Base-by-base conservation (phyloP, 37 sponge, comb jelly and placozoan genomes). In the Aplysina aerophoba region DNA sequence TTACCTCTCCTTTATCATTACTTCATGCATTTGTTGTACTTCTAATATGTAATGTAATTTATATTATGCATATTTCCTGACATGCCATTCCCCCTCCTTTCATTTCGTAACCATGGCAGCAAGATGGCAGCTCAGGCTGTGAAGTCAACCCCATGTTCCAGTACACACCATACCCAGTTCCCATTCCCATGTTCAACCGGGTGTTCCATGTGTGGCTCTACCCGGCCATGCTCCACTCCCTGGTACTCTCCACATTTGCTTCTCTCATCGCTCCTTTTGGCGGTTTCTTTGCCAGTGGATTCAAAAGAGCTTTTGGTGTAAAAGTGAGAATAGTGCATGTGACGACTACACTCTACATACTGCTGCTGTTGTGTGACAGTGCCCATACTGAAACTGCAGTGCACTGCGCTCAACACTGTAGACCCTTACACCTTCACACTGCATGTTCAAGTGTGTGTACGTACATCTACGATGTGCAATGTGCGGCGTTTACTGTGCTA, bases 261-360 rank as follows among this genome's bases (percentile, higher is more conserved):
- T 98, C 99, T 21, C 80, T 96, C 81, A 94, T 98, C 56, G 99
- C 99, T 77, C 99, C 99, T 34, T 98, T 98, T 84, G 99, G 99
- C 22, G 99, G 99, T 30, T 98, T 98, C 94, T 96, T 98, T 89
- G 99, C 99, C 39, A 95, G 95, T 35, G 99, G 99, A 19, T 96
- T 98, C 86, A 98, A 98, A 60, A 83, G 99, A 60, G 99, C 99
- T 15, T 98, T 98, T 74, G 83, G 93, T 69, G 44, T 98, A 39
- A 98, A 98, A 88, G 96, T 96, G 64, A 37, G 63, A 1, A 21
- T 3, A n/a, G n/a, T 74, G 4, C 55, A 8, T 24, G 40, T 24
- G 20, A 24, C 5, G 19, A 50, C 55, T 41, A 24, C 39, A 55
- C 13, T 25, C 22, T 54, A 79, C 80, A 44, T 54, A n/a, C n/a